Base-by-base conservation (phyloP, 2,888 invertebrate genomes). In the Dynastes maya region DNA sequence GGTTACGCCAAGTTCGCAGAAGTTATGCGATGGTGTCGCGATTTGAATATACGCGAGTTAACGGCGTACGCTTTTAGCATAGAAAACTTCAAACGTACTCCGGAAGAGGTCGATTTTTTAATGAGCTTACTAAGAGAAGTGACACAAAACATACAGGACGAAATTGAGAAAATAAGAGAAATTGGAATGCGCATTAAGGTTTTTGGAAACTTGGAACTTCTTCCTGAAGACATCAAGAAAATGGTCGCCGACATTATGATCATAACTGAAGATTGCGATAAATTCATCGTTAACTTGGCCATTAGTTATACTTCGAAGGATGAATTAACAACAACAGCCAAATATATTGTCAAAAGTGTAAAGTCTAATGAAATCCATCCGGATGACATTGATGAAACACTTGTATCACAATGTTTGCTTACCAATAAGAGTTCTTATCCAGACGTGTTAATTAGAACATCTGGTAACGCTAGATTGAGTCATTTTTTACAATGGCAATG, bases 21-120 rank as follows among this genome's bases (percentile, higher is more conserved):
- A 90, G 95, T 95, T 16, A 89, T 98, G 58, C 91, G 92, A 55
- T 91, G 92, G 95, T 99, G 99, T 88, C 90, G 95, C 77, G 95
- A 98, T 87, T 90, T 99, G 78, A 98, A 96, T 9, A 93, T 99
- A 80, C 91, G 92, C 51, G 98, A 99, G 91, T 97, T 99, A 0
- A 99, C 99, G 6, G 97, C 99, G 0, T 99, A 98, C 89, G 99
- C 99, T 49, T 99, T 99, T 88, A 98, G 98, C 88, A 98, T 99
- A 87, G 99, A 99, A 89, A 99, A 99, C 89, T 99, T 98, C 86
- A 98, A 98, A 87, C 91, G 99, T 77, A 94, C 93, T 77, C 90
- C 93, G 85, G 95, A 97, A 74, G 95, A 97, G 74, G 98, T 99
- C 0, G 92, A 95, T 83, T 94, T 93, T 8, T 90, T 99, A 49